Base-by-base conservation (phyloP, 1,140 invertebrate genomes). In the Drosophila gunungcola region DNA sequence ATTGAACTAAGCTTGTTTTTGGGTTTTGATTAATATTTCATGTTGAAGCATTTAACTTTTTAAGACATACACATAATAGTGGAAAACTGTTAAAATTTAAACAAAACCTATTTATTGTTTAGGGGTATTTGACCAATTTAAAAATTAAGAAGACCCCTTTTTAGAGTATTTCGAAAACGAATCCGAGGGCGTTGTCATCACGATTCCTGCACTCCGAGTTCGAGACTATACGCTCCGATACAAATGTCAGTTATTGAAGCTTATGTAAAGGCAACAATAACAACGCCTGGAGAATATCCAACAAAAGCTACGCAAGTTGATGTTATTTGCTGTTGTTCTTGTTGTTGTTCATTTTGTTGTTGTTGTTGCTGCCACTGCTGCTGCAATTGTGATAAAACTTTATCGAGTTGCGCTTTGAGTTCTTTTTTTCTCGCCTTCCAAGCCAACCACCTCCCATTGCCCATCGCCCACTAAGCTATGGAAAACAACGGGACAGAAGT, bases 331-430 rank as follows among this genome's bases (percentile, higher is more conserved):
- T 72, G 41, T 52, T 72, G 6, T 21, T 21, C 16, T 53, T 69
- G 36, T 45, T 75, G 29, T 52, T 73, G 11, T 49, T 70, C n/a
- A n/a, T n/a, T n/a, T 53, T 69, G 36, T 45, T 75, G 29, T 52
- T 73, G 11, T 49, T 70, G 38, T 49, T 45, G 52, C 32, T 57
- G 46, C 16, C 67, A 57, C 39, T 77, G 73, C 46, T 84, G 81
- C 69, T 86, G 82, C 82, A 83, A 57, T 83, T 83, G 83, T 83
- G 83, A 86, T 86, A 86, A 86, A 88, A 86, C 62, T 86, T 86
- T 86, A 86, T 86, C 83, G 79, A 78, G 62, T 80, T 83, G 75
- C 51, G 78, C 83, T 77, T 68, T 60, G 27, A 58, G 64, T 56
- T 77, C 56, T 72, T 73, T 77, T 63, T 72, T 73, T 63, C 57